phyloP scores from a whole-genome alignment of 1,140 invertebrate species.

The Philopotamus ludificatus region DNA sequence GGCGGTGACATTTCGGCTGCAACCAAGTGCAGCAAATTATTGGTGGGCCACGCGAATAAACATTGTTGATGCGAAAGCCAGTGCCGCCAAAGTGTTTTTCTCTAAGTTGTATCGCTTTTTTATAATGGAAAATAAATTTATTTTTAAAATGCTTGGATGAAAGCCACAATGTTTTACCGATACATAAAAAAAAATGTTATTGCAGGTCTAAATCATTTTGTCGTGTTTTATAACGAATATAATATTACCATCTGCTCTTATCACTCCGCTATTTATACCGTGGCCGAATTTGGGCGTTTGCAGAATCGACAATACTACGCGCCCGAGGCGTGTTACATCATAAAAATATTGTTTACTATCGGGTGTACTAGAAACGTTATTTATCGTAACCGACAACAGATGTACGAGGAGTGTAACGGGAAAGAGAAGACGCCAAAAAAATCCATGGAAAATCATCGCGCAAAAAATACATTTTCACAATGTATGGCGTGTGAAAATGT shows the following conservation, averaged over 20 bases:
- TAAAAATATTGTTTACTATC: too few relatives aligned
- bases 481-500: background rate
- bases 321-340: too few relatives aligned
- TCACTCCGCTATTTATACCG: background rate
- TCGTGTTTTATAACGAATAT: background rate
- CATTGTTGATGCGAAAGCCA: too few relatives aligned
- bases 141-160: conserved; percentile 9
- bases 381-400: too few relatives aligned
- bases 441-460: too few relatives aligned
- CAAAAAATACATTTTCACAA: background rate
- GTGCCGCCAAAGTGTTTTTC: too few relatives aligned
- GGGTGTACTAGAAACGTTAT: too few relatives aligned
- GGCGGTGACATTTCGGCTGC: too few relatives aligned
- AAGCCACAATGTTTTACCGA: conserved; percentile 10
- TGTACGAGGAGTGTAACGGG: too few relatives aligned
- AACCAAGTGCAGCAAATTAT: too few relatives aligned
- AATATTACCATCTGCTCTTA: background rate
- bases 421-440: too few relatives aligned
- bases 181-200: conserved; percentile 4
- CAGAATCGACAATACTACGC: background rate
- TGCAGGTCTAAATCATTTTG: background rate
- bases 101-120: background rate
- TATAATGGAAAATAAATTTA: conserved; percentile 8
- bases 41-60: too few relatives aligned
- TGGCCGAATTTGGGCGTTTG: background rate